A percentile compares a stretch with the other conserved stretches of the same genome.
These are phyloP conservation scores for Mercenaria mercenaria DNA, from an alignment of 1,140 invertebrate genomes.

Conservation along the genomic window DNA sequence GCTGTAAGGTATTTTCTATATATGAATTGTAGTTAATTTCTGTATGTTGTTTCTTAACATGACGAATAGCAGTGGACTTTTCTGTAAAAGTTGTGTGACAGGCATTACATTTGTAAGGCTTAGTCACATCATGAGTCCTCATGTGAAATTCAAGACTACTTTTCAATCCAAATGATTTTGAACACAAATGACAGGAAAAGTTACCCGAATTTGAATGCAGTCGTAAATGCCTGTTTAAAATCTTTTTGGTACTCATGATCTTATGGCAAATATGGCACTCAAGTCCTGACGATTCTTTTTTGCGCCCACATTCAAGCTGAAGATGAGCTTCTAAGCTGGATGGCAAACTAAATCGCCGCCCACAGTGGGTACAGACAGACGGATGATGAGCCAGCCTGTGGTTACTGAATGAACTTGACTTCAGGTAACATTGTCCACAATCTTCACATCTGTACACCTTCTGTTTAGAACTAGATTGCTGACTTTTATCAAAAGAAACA, in stretches of 20 bases:
- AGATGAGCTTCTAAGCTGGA: constrained; percentile 56
- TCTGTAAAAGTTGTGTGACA: constrained; percentile 48
- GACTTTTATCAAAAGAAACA: not conserved
- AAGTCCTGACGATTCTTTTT: not conserved
- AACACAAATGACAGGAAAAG: constrained; percentile 34
- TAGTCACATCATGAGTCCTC: constrained; percentile 42
- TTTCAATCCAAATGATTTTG: constrained; percentile 38
- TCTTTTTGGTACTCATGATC: constrained; percentile 50
- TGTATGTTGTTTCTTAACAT: constrained; percentile 54
- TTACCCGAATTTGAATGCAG: constrained; percentile 42
- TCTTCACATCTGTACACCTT: constrained; percentile 52
- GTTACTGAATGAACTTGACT: constrained; percentile 60
- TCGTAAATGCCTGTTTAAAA: constrained; percentile 33
- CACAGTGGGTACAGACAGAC: constrained; percentile 60
- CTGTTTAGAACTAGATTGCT: not conserved
- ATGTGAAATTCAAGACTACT: constrained; percentile 56
- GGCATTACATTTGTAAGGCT: constrained; percentile 51
- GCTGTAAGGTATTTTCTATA: constrained; percentile 50
- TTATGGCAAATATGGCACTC: constrained; percentile 61
- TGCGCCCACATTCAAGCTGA: constrained; percentile 52
- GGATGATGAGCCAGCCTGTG: constrained; percentile 63
- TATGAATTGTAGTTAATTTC: constrained; percentile 1
- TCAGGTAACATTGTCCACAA: constrained; percentile 54
- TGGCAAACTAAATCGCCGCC: constrained; percentile 53
- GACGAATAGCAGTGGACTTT: constrained; percentile 55